Evolutionary conservation across 2,113 vertebrate genomes (phyloP), one percentile per base, ranked within the genome.

Genomic region (Hylia prasina): DNA sequence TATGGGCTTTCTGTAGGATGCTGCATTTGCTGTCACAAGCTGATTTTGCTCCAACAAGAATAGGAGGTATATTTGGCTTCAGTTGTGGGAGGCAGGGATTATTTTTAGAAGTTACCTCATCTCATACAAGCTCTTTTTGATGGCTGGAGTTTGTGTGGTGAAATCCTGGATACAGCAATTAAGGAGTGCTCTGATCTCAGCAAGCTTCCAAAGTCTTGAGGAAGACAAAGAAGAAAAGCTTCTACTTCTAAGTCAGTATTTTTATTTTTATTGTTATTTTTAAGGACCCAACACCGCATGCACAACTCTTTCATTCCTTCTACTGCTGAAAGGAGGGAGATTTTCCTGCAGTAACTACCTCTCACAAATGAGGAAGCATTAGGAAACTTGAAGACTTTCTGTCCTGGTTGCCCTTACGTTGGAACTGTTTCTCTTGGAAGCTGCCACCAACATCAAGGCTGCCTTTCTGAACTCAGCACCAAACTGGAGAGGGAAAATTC

Each of bases 81-180:
- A 44, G 58, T 54, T 84, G 93, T 87, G 91, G 94, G 95, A 96
- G 92, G 91, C 73, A 88, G 84, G 42, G 80, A 40, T 72, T 96
- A 96, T 96, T 94, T 96, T 94, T 97, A 95, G 91, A 90, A 93
- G 78, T 93, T 84, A 91, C 58, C 89, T 96, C 93, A 95, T 87
- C 89, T 96, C 87, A 54, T 85, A 68, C 66, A 45, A 79, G 87
- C 75, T 82, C 82, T 65, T 91, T 96, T 93, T 95, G 93, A 96
- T 94, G 90, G 86, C 91, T 96, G 89, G 86, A 70, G 89, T 80
- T 90, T 64, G 87, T 93, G 69, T 92, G 82, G 86, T 81, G 93
- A 86, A 83, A 57, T 92, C 69, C 63, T 93, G 83, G 60, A 58
- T 87, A 5, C 42, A 89, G 95, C 89, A 94, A 95, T 97, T 95